Conservation (phyloP, 2,888 invertebrate species). For the Ceraclea dissimilis region DNA sequence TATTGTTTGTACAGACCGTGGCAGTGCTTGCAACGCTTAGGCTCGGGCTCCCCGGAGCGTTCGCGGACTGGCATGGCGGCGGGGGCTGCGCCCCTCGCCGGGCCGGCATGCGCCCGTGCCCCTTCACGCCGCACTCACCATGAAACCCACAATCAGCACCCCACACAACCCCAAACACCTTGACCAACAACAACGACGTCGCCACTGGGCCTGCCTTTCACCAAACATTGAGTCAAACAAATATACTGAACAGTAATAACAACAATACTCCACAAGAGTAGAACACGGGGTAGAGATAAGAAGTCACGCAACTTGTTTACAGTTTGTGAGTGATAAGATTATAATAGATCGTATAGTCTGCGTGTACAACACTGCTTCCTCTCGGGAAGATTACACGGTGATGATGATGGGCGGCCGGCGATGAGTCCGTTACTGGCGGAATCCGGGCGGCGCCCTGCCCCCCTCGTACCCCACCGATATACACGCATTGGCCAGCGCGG, state of each 20-base stretch:
- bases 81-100: slow-evolving; percentile 33
- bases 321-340: neutral
- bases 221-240: neutral
- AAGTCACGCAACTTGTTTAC: neutral
- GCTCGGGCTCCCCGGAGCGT: slow-evolving; percentile 60
- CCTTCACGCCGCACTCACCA: slow-evolving; percentile 3
- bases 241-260: too few species aligned
- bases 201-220: neutral
- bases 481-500: slow-evolving; percentile 1
- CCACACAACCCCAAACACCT: neutral
- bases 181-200: neutral
- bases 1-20: slow-evolving; percentile 56
- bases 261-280: neutral
- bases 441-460: slow-evolving; percentile 43
- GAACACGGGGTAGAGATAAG: neutral
- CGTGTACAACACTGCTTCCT: neutral
- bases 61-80: slow-evolving; percentile 52
- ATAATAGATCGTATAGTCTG: neutral
- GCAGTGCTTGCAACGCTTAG: slow-evolving; percentile 89
- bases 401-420: slow-evolving; percentile 30
- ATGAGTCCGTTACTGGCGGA: slow-evolving; percentile 46
- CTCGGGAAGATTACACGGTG: slow-evolving; percentile 4
- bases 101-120: slow-evolving; percentile 13
- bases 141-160: slow-evolving; percentile 4
- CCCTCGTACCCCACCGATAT: slow-evolving; percentile 6